phyloP scores from a whole-genome alignment of 2,888 invertebrate species.

The Tenthredo notha region DNA sequence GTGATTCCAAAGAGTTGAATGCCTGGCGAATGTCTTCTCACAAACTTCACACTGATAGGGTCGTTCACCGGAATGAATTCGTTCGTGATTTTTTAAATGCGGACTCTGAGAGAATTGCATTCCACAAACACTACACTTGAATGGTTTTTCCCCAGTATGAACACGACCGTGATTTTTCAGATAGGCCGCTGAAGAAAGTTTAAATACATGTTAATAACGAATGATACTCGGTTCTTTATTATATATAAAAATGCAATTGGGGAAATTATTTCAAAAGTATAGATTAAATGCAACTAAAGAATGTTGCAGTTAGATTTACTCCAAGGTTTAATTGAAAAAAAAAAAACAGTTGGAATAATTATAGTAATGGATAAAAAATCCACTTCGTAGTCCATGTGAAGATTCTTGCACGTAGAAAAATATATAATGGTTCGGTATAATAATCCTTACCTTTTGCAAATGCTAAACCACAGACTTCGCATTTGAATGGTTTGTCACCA shows the following conservation, averaged over 20 bases:
- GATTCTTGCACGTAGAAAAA: neutral
- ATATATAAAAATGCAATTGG: neutral
- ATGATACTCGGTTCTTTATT: neutral
- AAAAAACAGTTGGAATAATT: neutral
- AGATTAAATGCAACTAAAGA: neutral
- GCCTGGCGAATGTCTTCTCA: constrained; percentile 93
- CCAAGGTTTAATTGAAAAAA: neutral
- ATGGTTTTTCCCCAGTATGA: constrained; percentile 86
- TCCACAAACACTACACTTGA: constrained; percentile 91
- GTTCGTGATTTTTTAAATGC: constrained; percentile 92
- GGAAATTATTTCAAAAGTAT: neutral
- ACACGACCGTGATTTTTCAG: constrained; percentile 93
- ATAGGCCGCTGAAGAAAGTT: constrained; percentile 83
- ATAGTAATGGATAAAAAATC: constrained; percentile 40
- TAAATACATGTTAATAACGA: constrained; percentile 52
- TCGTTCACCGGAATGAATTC: constrained; percentile 92
- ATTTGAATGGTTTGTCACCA: constrained; percentile 92
- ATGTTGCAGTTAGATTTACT: constrained; percentile 6
- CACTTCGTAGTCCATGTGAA: neutral
- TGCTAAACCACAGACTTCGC: constrained; percentile 92
- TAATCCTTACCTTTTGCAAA: constrained; percentile 86
- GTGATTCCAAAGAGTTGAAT: constrained; percentile 94
- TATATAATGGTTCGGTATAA: too few relatives aligned
- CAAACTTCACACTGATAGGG: constrained; percentile 94
- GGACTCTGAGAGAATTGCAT: constrained; percentile 95